Conservation (phyloP, 2,888 invertebrate species). For the Rhodophaea formosa region DNA sequence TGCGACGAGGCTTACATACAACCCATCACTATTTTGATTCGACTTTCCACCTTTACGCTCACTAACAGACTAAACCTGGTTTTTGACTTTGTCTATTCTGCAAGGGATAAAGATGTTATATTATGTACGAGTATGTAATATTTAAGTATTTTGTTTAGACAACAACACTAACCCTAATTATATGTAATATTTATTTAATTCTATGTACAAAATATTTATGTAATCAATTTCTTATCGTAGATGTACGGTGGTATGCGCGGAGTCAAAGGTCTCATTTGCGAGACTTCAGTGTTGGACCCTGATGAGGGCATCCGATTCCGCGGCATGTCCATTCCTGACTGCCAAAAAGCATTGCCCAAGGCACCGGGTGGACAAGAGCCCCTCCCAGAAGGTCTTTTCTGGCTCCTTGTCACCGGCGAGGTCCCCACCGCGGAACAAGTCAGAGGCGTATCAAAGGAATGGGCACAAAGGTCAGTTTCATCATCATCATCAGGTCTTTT, state of each 20-base stretch:
- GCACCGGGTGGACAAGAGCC: constrained; percentile 86
- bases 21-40: no score
- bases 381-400: constrained; percentile 89
- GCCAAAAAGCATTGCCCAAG: constrained; percentile 86
- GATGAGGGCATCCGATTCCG: constrained; percentile 98
- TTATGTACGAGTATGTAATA: no score
- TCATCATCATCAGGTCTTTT: no score
- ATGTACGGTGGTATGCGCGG: constrained; percentile 98
- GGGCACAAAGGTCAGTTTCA: constrained; percentile 83
- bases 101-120: no score
- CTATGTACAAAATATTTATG: no score
- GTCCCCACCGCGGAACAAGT: constrained; percentile 87
- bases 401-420: constrained; percentile 89
- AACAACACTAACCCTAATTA: no score
- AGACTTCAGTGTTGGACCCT: constrained; percentile 96
- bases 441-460: constrained; percentile 87
- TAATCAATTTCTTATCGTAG: constrained; percentile 51
- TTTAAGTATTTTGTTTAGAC: no score
- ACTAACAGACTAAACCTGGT: no score
- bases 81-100: no score
- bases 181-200: no score
- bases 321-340: constrained; percentile 93
- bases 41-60: no score
- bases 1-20: no score
- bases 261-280: constrained; percentile 96